Evolutionary conservation across 2,888 invertebrate species (phyloP).

Genomic region (Ethmia dodecea): DNA sequence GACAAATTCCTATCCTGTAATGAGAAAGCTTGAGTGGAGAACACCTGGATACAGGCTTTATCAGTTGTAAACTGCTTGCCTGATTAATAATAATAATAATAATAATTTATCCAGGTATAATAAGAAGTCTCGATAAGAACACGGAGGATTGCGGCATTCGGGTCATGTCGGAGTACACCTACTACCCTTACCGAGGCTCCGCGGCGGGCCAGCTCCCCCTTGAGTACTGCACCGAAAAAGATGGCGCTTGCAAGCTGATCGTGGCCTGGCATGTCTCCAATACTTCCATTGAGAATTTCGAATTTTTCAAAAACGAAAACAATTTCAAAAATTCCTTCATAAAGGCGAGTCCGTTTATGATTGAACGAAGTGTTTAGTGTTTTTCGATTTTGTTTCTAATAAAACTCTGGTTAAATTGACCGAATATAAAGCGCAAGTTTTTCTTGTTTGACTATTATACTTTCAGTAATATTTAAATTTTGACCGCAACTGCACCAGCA

Average conservation of each 20-base stretch:
- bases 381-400: too few relatives aligned
- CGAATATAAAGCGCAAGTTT: too few relatives aligned
- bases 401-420: too few relatives aligned
- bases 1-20: too few relatives aligned
- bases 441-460: too few relatives aligned
- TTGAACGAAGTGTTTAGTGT: too few relatives aligned
- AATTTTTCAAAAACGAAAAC: conserved; percentile 50
- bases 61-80: too few relatives aligned
- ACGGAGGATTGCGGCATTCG: conserved; percentile 46
- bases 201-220: conserved; percentile 32
- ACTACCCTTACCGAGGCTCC: conserved; percentile 44
- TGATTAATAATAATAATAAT: too few relatives aligned
- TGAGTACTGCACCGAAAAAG: conserved; percentile 54
- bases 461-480: too few relatives aligned
- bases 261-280: conserved; percentile 65
- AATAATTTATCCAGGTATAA: conserved; percentile 40
- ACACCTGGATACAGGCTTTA: too few relatives aligned
- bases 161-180: conserved; percentile 54
- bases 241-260: conserved; percentile 52
- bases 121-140: conserved; percentile 47
- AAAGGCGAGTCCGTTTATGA: conserved; percentile 18
- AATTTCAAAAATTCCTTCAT: conserved; percentile 55
- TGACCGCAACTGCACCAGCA: too few relatives aligned
- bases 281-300: conserved; percentile 55
- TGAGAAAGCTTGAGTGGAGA: too few relatives aligned